Percentiles rank a stretch among this genome's conserved stretches.
Conservation (phyloP, 2,113 vertebrate genomes). For the Nyctibius bracteatus region DNA sequence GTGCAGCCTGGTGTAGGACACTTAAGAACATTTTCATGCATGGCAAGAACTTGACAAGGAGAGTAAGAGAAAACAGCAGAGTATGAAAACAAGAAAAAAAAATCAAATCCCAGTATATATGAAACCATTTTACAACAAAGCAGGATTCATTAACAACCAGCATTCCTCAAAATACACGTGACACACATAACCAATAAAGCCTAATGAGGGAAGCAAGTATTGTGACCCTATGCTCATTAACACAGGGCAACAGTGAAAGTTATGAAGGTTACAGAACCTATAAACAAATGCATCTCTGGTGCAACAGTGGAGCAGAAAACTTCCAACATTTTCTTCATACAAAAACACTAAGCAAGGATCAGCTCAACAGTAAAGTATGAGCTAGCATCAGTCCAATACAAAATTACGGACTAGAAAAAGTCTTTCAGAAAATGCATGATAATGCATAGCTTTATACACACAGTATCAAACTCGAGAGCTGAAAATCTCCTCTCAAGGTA, state of each 20-base stretch:
- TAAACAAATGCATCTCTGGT: background rate
- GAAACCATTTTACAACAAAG: slow-evolving; percentile 65
- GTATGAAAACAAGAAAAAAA: slow-evolving; percentile 77
- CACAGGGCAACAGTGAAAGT: slow-evolving; percentile 39
- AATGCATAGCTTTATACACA: slow-evolving; percentile 4
- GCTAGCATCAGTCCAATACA: background rate
- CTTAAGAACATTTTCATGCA: slow-evolving; percentile 99
- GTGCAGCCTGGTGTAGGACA: slow-evolving; percentile 99
- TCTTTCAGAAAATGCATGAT: background rate
- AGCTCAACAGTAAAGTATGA: background rate
- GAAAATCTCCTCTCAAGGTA: slow-evolving; percentile 44
- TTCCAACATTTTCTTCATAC: background rate
- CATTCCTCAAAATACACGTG: slow-evolving; percentile 68
- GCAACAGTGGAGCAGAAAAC: slow-evolving; percentile 27
- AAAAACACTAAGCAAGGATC: background rate
- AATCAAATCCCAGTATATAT: slow-evolving; percentile 72
- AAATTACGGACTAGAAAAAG: background rate
- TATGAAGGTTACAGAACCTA: slow-evolving; percentile 19
- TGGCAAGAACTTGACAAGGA: slow-evolving; percentile 98
- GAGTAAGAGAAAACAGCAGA: slow-evolving; percentile 84
- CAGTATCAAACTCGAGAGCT: slow-evolving; percentile 8
- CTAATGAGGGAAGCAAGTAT: slow-evolving; percentile 27
- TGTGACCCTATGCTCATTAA: background rate
- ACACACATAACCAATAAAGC: slow-evolving; percentile 66
- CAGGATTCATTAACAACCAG: slow-evolving; percentile 60